Evolutionary conservation across 2,888 invertebrate genomes (phyloP), one percentile per base, ranked within the genome.

Genomic region (Ormyrus rosae): DNA sequence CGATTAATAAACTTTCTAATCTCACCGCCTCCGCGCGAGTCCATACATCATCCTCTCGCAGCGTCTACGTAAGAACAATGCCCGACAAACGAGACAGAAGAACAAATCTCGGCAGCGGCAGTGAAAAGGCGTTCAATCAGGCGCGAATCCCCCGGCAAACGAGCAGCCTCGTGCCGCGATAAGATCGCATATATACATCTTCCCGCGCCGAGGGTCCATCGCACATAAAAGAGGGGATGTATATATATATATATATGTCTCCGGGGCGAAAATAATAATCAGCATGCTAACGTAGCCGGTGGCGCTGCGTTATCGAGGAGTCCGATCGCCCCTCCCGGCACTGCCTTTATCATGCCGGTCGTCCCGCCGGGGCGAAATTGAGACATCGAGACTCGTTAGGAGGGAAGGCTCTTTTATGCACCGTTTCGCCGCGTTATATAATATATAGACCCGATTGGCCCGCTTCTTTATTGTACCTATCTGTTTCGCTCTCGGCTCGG

Each of bases 371-470:
- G 45, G 72, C 46, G 88, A 89, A 89, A 89, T 89, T 89, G 89
- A 89, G 88, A 89, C 89, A 87, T 88, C 85, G 85, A 85, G 86
- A 84, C 87, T 88, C 88, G 88, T 88, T 88, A 87, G 84, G 81
- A 83, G 82, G 83, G 84, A 45, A 34, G 34, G 13, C 64, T 45
- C 50, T 11, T 71, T 45, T 63, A n/a, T 34, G n/a, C 60, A 51
- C 19, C 6, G 19, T 34, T 13, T 13, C 60, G 34, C 34, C 8
- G 34, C 19, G 34, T 34, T 34, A 34, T 34, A 34, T 34, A 34
- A 34, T 34, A 34, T 34, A 34, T 3, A n/a, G n/a, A 4, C 34
- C 34, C 34, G 34, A 34, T 34, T 34, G 34, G 34, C 34, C 34
- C 34, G 34, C 34, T 34, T 34, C 34, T 34, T 34, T 34, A 34